Base-by-base conservation (phyloP, 2,113 vertebrate species). In the Leptocoma aspasia region DNA sequence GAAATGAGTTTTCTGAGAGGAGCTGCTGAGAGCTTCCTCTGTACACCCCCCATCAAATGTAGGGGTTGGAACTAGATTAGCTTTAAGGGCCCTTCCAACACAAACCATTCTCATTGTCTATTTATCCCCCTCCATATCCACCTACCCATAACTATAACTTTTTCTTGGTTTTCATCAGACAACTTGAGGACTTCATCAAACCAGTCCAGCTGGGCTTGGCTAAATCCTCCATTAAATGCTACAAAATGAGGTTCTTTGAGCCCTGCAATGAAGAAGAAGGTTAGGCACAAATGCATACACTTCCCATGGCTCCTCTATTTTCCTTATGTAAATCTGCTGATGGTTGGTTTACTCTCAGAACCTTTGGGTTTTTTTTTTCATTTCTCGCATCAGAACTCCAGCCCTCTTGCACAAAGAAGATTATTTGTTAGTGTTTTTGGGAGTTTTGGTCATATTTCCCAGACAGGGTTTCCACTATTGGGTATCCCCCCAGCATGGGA, bases 211-310 rank as follows among this genome's bases (percentile, higher is more conserved):
- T 99, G 99, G 6, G 97, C 97, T 96, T 98, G 95, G 86, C 99
- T 98, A 97, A 99, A 99, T 79, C 98, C 99, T 42, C 99, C 99
- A 11, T 99, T 99, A 94, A 99, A 99, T 68, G 98, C 98, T 14
- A 99, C 98, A 93, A 99, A 99, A 59, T 97, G 97, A 57, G 97
- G 95, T 92, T 98, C 97, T 53, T 78, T 21, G 26, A 98, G 97
- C 72, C 97, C 98, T 98, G 95, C 76, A 96, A 95, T 17, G n/a
- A 95, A 98, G 60, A 91, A 94, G 20, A 6, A 45, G 17, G 44
- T 96, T 71, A 97, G 24, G 39, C 49, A 65, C 11, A 78, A 22
- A 6, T 19, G 5, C 26, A 54, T 13, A 10, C 15, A 53, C 16
- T 21, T 52, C 27, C 23, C 2, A 2, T 3, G 10, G 14, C 21